Evolutionary conservation across 2,113 vertebrate species (phyloP), one percentile per base, ranked within the genome.

Genomic region (Puma concolor): DNA sequence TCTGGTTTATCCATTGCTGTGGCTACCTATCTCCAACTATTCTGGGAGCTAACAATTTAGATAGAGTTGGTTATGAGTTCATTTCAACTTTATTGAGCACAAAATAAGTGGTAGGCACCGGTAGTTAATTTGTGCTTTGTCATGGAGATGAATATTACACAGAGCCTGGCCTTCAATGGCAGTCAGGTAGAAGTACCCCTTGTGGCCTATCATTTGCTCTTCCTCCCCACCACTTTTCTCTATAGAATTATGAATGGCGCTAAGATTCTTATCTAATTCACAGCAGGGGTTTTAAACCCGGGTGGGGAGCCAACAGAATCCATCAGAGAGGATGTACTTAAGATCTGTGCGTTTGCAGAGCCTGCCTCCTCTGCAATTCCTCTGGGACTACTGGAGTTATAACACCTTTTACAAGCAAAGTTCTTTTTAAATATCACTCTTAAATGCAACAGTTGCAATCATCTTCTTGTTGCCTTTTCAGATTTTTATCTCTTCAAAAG

Each of bases 31-130:
- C 44, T 93, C 83, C 57, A 86, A 10, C 80, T 64, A 21, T 95
- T 93, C 66, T 81, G 52, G 92, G 36, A 96, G 82, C 33, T 52
- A 91, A 38, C 82, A 38, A 63, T 64, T 95, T 81, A 57, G 48
- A 91, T 29, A 44, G 38, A 76, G 10, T 74, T 89, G 23, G 63
- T 93, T 93, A 81, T 86, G 93, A 86, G 71, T 77, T 71, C 41
- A 21, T 44, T 96, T 96, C 41, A 95, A 41, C 31, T 97, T 86
- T 38, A 57, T 9, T 87, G 41, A 97, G 38, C 52, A 63, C 17
- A 97, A 85, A 96, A 44, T 90, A 77, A 93, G 33, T 89, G 21
- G 17, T 66, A 57, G 36, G 1, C 36, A 44, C 27, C 25, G 33
- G 33, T 41, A 41, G 14, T 74, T 57, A 7, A 27, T 44, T 48